Evolutionary conservation across 2,113 vertebrate genomes (phyloP).

Genomic region (Nibea coibor): DNA sequence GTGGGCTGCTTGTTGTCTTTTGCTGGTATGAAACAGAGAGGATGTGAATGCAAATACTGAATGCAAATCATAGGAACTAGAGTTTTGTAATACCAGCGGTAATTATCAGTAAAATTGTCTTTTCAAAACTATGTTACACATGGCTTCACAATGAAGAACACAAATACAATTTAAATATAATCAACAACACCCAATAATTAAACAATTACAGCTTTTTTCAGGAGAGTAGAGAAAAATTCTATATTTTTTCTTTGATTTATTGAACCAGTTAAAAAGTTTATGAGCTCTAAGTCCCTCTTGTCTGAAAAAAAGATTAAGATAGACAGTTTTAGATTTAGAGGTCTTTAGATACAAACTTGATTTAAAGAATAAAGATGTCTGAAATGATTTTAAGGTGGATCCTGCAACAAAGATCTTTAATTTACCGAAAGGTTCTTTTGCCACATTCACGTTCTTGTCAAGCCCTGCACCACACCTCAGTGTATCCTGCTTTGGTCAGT

Average conservation of each 20-base stretch:
- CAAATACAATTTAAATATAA: neutral
- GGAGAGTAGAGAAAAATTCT: neutral
- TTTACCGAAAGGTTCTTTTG: neutral
- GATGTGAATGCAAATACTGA: neutral
- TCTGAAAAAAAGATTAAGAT: neutral
- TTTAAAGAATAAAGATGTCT: neutral
- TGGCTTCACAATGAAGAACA: neutral
- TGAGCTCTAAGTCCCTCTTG: neutral
- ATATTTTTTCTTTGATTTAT: conserved; percentile 2
- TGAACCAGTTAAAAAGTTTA: conserved; percentile 1
- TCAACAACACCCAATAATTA: neutral
- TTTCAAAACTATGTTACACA: neutral
- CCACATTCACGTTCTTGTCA: neutral
- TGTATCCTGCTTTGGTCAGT: too few species aligned
- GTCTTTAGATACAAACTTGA: neutral
- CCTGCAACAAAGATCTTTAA: neutral
- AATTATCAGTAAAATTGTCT: neutral
- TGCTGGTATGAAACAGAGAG: neutral
- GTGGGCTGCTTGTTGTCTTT: neutral
- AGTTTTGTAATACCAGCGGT: neutral
- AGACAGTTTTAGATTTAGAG: too few species aligned
- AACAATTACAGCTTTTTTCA: neutral
- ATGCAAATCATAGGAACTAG: neutral
- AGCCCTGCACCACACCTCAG: too few species aligned
- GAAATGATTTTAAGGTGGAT: neutral